Evolutionary conservation across 2,797 vertebrate species (phyloP).

Genomic region (Danio choprae): DNA sequence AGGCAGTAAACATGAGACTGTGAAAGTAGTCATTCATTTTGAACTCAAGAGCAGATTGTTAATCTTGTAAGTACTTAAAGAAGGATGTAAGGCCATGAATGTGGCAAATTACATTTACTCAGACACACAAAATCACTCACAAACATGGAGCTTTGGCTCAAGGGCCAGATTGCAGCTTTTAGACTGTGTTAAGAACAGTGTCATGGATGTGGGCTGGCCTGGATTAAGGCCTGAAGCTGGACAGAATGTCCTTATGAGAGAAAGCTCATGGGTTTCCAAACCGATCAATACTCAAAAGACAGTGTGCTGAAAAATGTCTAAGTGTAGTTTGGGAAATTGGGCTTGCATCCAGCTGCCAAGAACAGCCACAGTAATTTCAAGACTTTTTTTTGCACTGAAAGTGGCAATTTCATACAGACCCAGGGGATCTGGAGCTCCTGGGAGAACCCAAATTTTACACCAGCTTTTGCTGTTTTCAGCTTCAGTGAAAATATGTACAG

Average conservation of each 20-base stretch:
- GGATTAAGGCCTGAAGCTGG: conserved; percentile 35
- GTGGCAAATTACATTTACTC: conserved; percentile 35
- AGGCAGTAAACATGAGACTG: conserved; percentile 26
- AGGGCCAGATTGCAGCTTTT: conserved; percentile 38
- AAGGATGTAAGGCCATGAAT: conserved; percentile 33
- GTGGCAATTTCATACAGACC: not conserved
- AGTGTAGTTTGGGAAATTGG: conserved; percentile 1
- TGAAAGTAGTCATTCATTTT: conserved; percentile 42
- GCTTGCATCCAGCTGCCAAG: not conserved
- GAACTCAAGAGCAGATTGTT: conserved; percentile 23
- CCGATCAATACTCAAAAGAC: not conserved
- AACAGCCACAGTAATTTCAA: not conserved
- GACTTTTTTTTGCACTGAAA: not conserved
- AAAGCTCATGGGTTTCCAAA: conserved; percentile 8
- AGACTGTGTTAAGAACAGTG: not conserved
- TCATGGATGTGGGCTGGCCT: not conserved
- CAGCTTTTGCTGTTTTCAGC: not conserved
- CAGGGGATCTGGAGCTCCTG: not conserved
- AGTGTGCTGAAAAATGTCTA: not conserved
- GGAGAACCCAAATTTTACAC: not conserved
- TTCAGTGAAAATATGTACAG: conserved; percentile 13
- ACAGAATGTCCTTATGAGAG: conserved; percentile 21
- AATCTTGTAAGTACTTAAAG: conserved; percentile 43
- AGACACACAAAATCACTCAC: conserved; percentile 24
- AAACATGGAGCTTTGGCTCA: conserved; percentile 38